Evolutionary conservation across 1,140 invertebrate species (phyloP), one percentile per base, ranked within the genome.

Genomic region (Saxidomus purpurata): DNA sequence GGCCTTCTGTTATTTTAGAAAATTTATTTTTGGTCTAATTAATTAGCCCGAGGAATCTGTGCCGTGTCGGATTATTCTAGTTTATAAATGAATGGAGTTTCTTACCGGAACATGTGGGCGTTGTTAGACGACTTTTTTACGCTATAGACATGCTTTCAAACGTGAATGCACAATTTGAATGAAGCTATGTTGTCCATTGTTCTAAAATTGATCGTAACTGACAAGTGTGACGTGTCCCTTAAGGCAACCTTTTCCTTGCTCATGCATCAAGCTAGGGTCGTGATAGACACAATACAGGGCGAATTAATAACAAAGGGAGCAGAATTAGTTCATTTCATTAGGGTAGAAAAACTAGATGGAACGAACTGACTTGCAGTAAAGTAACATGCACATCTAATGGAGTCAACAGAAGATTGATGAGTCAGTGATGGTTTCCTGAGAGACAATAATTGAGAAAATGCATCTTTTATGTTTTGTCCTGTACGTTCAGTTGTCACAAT

Each of bases 241-340:
- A 67, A 31, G 61, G 31, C 25, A 31, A 67, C 11, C 6, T 22
- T 61, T 8, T 22, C n/a, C 55, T 19, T 61, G 55, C 55, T n/a
- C 55, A 61, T 11, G 28, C n/a, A 36, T 28, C 61, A 28, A 67
- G 6, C n/a, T 36, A 31, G 61, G 28, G 61, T 31, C 17, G n/a
- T 11, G 28, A 13, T 31, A 67, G 19, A 17, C 61, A 31, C 28
- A 22, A 17, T 67, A 25, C 28, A 31, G n/a, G 8, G 31, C 17
- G 43, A 43, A 67, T 28, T 67, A 31, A 31, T 67, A 67, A n/a
- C n/a, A 67, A 31, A 67, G 61, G 31, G n/a, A 67, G 22, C 2
- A 67, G n/a, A 67, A 67, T 67, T 67, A 67, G n/a, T 67, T 67
- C 61, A 67, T 67, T 67, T 67, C 61, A 67, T 67, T 67, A 67